Evolutionary conservation across 2,888 invertebrate genomes (phyloP).

Genomic region (Troglohyphantes excavatus): DNA sequence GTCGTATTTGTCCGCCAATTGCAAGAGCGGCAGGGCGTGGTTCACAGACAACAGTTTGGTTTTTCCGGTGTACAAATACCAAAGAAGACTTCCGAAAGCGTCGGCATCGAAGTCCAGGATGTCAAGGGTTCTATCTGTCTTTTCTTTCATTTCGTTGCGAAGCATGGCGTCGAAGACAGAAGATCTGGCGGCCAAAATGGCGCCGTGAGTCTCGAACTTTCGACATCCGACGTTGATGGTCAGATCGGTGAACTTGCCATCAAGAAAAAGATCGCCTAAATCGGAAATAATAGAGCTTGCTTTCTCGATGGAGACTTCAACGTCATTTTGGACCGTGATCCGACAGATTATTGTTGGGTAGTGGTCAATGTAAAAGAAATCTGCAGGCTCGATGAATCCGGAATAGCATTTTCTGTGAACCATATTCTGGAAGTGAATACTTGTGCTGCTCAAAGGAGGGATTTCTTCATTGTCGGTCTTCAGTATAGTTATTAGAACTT

Average conservation of each 20-base stretch:
- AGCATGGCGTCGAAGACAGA: conserved; percentile 16
- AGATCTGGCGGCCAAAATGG: conserved; percentile 19
- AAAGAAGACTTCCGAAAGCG: not conserved
- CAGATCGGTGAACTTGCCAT: not conserved
- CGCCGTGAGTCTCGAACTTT: not conserved
- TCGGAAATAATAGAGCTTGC: not conserved
- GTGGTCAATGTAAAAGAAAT: not conserved
- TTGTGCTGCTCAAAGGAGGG: not conserved
- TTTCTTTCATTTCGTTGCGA: conserved; percentile 22
- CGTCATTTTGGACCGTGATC: not conserved
- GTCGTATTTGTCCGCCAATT: conserved; percentile 16
- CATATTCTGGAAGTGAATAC: not conserved
- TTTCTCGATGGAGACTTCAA: not conserved
- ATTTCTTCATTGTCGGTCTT: not conserved
- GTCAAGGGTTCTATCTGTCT: not conserved
- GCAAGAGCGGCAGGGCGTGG: not conserved
- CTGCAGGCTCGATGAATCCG: not conserved
- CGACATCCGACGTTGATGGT: not conserved
- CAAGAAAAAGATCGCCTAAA: not conserved
- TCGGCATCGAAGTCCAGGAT: not conserved
- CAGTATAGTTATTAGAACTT: not conserved
- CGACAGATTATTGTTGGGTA: not conserved
- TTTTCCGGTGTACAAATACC: conserved; percentile 25
- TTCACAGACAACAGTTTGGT: not conserved
- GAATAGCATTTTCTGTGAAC: not conserved